A percentile compares a stretch with the other conserved stretches of the same genome.
phyloP scores from a whole-genome alignment of 2,888 invertebrate species.

The Neria commutata region DNA sequence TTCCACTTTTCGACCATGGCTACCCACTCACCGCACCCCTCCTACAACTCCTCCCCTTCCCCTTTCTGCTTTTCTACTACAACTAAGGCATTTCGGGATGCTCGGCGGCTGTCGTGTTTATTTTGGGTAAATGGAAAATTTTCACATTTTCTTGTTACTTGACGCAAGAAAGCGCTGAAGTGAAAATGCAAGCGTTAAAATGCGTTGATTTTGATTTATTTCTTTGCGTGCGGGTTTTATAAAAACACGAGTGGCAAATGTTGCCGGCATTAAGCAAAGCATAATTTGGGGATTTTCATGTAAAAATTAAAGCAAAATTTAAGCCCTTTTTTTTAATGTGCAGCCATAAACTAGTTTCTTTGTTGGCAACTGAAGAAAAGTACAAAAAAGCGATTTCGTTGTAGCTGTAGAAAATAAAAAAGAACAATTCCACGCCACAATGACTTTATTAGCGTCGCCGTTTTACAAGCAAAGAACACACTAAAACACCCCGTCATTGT shows the following conservation, averaged over 20 bases:
- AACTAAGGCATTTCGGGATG: not conserved
- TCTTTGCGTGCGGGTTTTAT: not conserved
- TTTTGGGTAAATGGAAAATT: not conserved
- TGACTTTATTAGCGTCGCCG: not conserved
- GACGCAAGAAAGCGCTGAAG: not conserved
- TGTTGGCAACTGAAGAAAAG: no score
- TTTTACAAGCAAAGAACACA: not conserved
- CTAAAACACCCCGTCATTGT: not conserved
- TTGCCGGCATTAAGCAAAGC: not conserved
- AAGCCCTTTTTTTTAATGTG: not conserved
- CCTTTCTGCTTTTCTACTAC: not conserved
- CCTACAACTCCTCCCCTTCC: no score
- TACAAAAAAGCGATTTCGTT: no score
- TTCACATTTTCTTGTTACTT: not conserved
- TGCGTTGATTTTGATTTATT: not conserved
- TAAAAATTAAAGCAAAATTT: not conserved
- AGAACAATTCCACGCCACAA: no score
- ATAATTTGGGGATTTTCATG: not conserved
- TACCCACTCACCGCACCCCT: no score
- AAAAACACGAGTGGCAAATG: not conserved
- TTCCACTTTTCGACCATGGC: not conserved
- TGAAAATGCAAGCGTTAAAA: slow-evolving; percentile 1
- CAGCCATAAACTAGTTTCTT: no score
- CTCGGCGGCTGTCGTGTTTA: not conserved
- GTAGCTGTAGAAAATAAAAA: no score